Conservation (phyloP, 2,113 vertebrate genomes). For the Microtus oregoni region DNA sequence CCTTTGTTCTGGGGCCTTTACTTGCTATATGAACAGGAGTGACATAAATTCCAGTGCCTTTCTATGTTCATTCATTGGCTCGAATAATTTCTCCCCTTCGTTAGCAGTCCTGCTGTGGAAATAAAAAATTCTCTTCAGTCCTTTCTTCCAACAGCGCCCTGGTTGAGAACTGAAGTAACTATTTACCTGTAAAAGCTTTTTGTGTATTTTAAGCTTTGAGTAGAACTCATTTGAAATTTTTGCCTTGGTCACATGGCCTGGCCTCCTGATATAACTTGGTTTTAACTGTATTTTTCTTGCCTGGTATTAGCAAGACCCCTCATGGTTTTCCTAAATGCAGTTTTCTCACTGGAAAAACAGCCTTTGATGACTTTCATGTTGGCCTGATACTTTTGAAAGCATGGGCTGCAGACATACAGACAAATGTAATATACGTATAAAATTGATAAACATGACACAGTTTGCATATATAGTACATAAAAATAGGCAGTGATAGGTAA, state of each 20-base stretch:
- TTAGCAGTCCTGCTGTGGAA: background rate
- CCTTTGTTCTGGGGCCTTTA: background rate
- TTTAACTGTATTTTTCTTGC: constrained; percentile 54
- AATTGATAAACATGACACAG: background rate
- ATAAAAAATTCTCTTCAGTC: background rate
- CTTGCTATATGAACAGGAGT: background rate
- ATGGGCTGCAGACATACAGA: background rate
- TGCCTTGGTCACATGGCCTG: background rate
- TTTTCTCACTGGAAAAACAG: background rate
- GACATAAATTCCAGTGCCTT: background rate
- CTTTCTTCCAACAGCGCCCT: constrained; percentile 8
- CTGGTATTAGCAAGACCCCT: background rate
- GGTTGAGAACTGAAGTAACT: constrained; percentile 37
- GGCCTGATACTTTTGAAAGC: background rate
- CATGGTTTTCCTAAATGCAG: constrained; percentile 15
- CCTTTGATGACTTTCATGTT: constrained; percentile 29
- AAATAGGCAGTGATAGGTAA: background rate
- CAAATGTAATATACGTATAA: background rate
- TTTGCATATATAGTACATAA: background rate
- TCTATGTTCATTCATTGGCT: background rate
- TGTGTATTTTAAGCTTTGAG: constrained; percentile 55
- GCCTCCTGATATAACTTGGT: background rate
- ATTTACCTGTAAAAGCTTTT: constrained; percentile 46
- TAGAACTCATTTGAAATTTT: constrained; percentile 56
- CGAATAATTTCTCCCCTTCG: background rate